Evolutionary conservation across 1,140 invertebrate genomes (phyloP).

Genomic region (Patella vulgata): DNA sequence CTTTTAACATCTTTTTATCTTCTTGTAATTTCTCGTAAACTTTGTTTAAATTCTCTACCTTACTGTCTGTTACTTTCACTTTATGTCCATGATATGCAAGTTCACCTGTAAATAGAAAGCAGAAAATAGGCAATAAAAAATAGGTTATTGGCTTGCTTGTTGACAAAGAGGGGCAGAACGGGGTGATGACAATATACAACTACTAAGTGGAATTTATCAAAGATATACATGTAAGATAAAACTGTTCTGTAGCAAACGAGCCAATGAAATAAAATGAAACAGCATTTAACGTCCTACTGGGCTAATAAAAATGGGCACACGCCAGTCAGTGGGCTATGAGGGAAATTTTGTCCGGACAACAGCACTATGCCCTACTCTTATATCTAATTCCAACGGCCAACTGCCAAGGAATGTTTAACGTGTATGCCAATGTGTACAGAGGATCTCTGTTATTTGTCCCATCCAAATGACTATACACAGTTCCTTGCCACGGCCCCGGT

Average conservation of each 20-base stretch:
- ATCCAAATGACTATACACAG: too few species aligned
- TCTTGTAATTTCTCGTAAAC: constrained; percentile 64
- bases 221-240: neutral
- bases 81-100: constrained; percentile 70
- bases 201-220: neutral
- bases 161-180: neutral
- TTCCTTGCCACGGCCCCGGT: too few species aligned
- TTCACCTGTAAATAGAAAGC: constrained; percentile 57
- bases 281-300: too few species aligned
- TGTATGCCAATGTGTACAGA: too few species aligned
- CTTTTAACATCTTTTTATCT: constrained; percentile 63
- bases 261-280: too few species aligned
- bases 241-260: neutral
- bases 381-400: too few species aligned
- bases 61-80: constrained; percentile 67
- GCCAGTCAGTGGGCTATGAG: too few species aligned
- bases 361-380: too few species aligned
- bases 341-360: too few species aligned
- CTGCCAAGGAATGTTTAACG: too few species aligned
- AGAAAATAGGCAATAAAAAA: neutral
- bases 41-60: constrained; percentile 59
- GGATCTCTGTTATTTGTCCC: too few species aligned
- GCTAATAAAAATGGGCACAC: too few species aligned
- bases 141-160: neutral
- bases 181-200: neutral